Percentiles rank a stretch among this genome's conserved stretches.
Evolutionary conservation across 2,888 invertebrate genomes (phyloP).

Genomic region (Brachycybe producta): DNA sequence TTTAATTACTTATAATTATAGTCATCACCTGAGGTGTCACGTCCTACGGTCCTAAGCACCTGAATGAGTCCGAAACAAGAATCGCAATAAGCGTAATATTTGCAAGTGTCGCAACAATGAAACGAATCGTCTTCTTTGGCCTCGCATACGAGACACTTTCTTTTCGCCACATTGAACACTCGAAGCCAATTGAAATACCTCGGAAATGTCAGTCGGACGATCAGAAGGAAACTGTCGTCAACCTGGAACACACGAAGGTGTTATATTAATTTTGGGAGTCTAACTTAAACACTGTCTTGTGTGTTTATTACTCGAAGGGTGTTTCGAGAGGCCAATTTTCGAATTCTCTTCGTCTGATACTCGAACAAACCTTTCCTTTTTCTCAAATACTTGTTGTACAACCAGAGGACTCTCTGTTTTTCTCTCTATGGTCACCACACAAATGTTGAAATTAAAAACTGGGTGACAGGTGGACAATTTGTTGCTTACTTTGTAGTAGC

Average conservation of each 20-base stretch:
- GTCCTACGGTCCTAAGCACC: too few relatives aligned
- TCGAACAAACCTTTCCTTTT: slow-evolving; percentile 3
- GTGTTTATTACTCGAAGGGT: slow-evolving; percentile 2
- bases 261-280: too few relatives aligned
- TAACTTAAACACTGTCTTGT: not conserved
- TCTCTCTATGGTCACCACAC: not conserved
- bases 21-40: too few relatives aligned
- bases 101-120: not conserved
- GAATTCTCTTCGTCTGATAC: slow-evolving; percentile 2
- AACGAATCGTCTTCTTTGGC: slow-evolving; percentile 2
- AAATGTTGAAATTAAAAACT: not conserved
- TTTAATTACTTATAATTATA: too few relatives aligned
- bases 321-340: slow-evolving; percentile 1
- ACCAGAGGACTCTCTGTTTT: slow-evolving; percentile 12
- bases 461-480: not conserved
- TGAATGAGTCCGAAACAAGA: too few relatives aligned
- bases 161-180: slow-evolving; percentile 8
- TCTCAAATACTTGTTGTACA: slow-evolving; percentile 10
- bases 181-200: slow-evolving; percentile 11
- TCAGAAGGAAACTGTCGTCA: slow-evolving; percentile 4
- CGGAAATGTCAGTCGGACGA: slow-evolving; percentile 6
- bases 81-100: slow-evolving; percentile 5
- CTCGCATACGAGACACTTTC: slow-evolving; percentile 8
- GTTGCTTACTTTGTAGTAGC: slow-evolving; percentile 11
- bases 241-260: too few relatives aligned